Evolutionary conservation across 2,888 invertebrate genomes (phyloP).

Genomic region (Leuctra nigra): DNA sequence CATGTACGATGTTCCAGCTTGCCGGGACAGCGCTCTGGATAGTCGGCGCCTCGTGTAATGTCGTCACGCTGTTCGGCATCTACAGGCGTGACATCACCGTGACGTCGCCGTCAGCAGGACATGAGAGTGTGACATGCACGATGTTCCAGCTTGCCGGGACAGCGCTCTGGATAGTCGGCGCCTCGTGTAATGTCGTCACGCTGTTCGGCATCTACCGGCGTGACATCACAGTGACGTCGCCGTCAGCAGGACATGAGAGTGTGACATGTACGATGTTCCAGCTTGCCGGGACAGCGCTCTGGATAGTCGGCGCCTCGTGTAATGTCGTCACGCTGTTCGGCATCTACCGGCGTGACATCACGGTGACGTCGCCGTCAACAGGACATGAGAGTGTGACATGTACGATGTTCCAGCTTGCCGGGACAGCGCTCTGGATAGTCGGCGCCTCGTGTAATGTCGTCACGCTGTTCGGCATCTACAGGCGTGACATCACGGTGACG

Average conservation of each 20-base stretch:
- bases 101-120: too few relatives aligned
- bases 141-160: slow-evolving; percentile 34
- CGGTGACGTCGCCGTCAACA: too few relatives aligned
- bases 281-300: slow-evolving; percentile 35
- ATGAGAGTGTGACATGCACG: too few relatives aligned
- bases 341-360: slow-evolving; percentile 40
- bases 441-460: slow-evolving; percentile 40
- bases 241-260: too few relatives aligned
- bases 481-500: slow-evolving; percentile 41
- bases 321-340: slow-evolving; percentile 43
- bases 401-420: slow-evolving; percentile 34
- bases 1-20: slow-evolving; percentile 36
- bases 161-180: slow-evolving; percentile 39
- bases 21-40: slow-evolving; percentile 37
- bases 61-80: slow-evolving; percentile 42
- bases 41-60: slow-evolving; percentile 40
- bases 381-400: too few relatives aligned
- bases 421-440: slow-evolving; percentile 38
- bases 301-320: slow-evolving; percentile 40
- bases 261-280: too few relatives aligned
- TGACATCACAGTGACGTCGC: slow-evolving; percentile 43
- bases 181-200: slow-evolving; percentile 41
- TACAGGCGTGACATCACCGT: slow-evolving; percentile 41
- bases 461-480: slow-evolving; percentile 41
- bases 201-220: slow-evolving; percentile 41